Evolutionary conservation across 2,113 vertebrate genomes (phyloP).

Genomic region (Chunga burmeisteri): DNA sequence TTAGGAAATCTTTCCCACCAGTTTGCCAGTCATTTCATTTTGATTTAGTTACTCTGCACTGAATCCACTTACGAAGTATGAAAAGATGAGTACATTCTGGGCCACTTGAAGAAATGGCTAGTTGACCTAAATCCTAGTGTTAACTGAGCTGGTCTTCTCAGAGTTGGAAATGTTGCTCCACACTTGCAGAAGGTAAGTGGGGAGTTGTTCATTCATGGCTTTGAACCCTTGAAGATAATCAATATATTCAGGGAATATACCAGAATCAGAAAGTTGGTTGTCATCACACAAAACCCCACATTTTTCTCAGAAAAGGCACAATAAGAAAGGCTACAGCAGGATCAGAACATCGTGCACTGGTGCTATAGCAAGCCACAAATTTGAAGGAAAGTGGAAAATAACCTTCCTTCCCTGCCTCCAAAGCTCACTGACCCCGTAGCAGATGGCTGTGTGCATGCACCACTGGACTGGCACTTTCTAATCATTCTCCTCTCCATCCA

Average conservation of each 20-base stretch:
- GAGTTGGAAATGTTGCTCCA: background rate
- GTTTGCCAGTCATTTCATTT: background rate
- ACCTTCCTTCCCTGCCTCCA: background rate
- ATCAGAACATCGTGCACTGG: background rate
- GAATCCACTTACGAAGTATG: background rate
- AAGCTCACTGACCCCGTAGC: background rate
- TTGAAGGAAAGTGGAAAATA: background rate
- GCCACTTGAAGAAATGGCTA: background rate
- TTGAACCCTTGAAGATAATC: background rate
- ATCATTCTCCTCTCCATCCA: background rate
- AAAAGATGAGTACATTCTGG: background rate
- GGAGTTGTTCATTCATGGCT: background rate
- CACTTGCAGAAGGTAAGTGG: background rate
- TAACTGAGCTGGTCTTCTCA: background rate
- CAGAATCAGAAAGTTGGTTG: background rate
- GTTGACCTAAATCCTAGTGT: background rate
- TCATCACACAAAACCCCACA: background rate
- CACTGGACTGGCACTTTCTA: background rate
- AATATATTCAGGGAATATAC: background rate
- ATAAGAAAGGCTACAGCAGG: background rate
- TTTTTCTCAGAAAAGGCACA: background rate
- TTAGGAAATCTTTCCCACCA: background rate
- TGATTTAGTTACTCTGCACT: background rate
- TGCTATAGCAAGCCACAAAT: background rate
- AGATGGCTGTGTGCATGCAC: conserved; percentile 17